Conservation (phyloP, 2,888 invertebrate genomes). For the Mongoloraphidia duomilia region DNA sequence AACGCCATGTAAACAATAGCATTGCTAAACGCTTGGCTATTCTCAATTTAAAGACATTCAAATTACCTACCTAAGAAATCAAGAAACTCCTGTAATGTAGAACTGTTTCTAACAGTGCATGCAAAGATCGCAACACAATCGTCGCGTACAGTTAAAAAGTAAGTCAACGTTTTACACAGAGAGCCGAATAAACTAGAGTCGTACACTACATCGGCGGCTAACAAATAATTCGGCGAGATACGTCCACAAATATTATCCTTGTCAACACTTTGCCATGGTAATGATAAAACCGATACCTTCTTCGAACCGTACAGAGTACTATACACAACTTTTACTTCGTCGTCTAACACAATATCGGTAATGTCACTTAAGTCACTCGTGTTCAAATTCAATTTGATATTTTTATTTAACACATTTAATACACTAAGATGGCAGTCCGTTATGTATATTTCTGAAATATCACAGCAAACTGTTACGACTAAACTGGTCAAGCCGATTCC, state of each 20-base stretch:
- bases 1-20: too few relatives aligned
- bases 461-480: slow-evolving; percentile 38
- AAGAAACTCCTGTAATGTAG: slow-evolving; percentile 44
- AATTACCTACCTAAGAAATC: slow-evolving; percentile 33
- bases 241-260: slow-evolving; percentile 20
- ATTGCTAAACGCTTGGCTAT: too few relatives aligned
- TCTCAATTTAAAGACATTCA: background rate
- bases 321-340: slow-evolving; percentile 17
- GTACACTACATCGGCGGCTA: slow-evolving; percentile 47
- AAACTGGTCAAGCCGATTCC: slow-evolving; percentile 64
- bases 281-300: slow-evolving; percentile 21
- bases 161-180: slow-evolving; percentile 31
- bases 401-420: slow-evolving; percentile 43
- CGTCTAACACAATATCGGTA: slow-evolving; percentile 25
- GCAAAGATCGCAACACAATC: slow-evolving; percentile 34
- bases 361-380: slow-evolving; percentile 19
- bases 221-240: slow-evolving; percentile 30
- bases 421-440: slow-evolving; percentile 59
- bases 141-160: slow-evolving; percentile 25
- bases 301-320: background rate
- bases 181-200: slow-evolving; percentile 37
- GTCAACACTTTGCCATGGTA: slow-evolving; percentile 37
- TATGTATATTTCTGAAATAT: slow-evolving; percentile 39
- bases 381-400: slow-evolving; percentile 44
- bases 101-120: slow-evolving; percentile 48